Evolutionary conservation across 2,888 invertebrate genomes (phyloP).

Genomic region (Argyra leucocephala): DNA sequence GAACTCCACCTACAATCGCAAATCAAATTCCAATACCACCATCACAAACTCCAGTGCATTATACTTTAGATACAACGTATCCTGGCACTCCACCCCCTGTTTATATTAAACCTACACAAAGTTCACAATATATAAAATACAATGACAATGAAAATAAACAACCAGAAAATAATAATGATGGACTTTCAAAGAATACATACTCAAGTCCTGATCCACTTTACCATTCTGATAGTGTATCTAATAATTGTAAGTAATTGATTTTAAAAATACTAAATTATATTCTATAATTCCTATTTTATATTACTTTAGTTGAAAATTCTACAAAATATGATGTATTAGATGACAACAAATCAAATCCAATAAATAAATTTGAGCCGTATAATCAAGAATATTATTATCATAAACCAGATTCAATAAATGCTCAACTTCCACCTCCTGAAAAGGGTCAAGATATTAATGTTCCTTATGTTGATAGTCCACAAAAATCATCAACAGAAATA

Average conservation of each 20-base stretch:
- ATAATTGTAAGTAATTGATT: neutral
- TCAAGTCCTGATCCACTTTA: conserved; percentile 48
- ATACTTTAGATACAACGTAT: neutral
- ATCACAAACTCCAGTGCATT: neutral
- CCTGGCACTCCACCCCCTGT: conserved; percentile 1
- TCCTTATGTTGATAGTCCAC: conserved; percentile 26
- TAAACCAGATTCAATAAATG: conserved; percentile 33
- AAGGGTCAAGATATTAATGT: conserved; percentile 29
- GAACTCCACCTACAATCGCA: conserved; percentile 16
- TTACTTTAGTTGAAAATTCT: neutral
- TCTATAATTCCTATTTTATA: too few species aligned
- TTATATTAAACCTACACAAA: neutral
- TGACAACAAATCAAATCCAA: neutral
- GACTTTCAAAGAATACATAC: conserved; percentile 35
- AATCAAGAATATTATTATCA: neutral
- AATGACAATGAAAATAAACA: conserved; percentile 20
- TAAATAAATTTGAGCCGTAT: neutral
- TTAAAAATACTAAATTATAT: too few species aligned
- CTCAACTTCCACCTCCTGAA: conserved; percentile 38
- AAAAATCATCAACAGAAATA: conserved; percentile 17
- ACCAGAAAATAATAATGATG: conserved; percentile 20
- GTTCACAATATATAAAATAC: neutral
- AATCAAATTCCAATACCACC: conserved; percentile 20
- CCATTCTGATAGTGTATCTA: conserved; percentile 20
- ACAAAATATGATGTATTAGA: neutral